Evolutionary conservation across 2,888 invertebrate species (phyloP), one percentile per base, ranked within the genome.

Genomic region (Luperina testacea): DNA sequence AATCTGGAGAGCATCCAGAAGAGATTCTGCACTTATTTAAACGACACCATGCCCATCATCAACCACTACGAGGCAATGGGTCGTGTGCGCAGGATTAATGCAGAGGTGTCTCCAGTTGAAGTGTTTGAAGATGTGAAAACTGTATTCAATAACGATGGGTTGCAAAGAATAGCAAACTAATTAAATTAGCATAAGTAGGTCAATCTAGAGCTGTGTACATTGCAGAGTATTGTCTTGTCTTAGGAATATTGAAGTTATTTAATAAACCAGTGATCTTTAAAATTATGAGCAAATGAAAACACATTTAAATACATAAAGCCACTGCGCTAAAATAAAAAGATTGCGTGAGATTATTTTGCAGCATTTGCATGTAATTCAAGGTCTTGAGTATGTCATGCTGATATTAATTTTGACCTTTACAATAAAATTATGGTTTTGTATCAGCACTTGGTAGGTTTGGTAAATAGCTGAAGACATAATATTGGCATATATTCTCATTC

Each of bases 31-130:
- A 99, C 99, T 0, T 99, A 99, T 92, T 94, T 98, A 45, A 98
- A 97, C 82, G 98, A 98, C 90, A 99, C 99, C 0, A 97, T 98
- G 97, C 99, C 99, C 0, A 99, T 99, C 84, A 98, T 99, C 76
- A 97, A 99, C 53, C 97, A 98, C 93, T 99, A 99, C 90, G 97
- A 98, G 64, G 93, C 97, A 57, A 93, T 97, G 78, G 97, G 98
- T 71, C 96, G 99, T 67, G 98, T 99, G 6, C 97, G 97, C 85
- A 97, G 97, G 91, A 97, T 99, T 83, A 98, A 98, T 94, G 98
- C 98, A 20, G 97, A 98, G 86, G 97, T 97, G 70, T 91, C 97
- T 64, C 97, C 98, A 0, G 97, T 98, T 1, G 95, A 97, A 87
- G 99, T 99, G 2, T 98, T 97, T 88, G 91, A 95, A 59, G 95